Base-by-base conservation (phyloP, 2,797 vertebrate genomes). In the Rhinoraja longicauda region DNA sequence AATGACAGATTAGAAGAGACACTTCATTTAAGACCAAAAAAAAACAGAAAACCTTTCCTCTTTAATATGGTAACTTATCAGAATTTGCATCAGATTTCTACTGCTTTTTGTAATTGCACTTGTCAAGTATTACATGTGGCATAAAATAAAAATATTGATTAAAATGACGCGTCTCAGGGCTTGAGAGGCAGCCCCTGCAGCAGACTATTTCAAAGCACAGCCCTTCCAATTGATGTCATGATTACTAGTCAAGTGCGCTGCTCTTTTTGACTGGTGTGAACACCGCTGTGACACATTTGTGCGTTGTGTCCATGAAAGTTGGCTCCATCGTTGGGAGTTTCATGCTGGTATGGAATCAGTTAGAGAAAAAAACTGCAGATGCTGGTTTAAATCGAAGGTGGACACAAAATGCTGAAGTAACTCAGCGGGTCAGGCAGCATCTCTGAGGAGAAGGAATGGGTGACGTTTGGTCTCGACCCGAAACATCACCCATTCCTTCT, bases 1-100 rank as follows among this genome's bases (percentile, higher is more conserved):
- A 88, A 26, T 88, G 84, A 88, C 84, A 88, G 84, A 88, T 88
- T 88, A 88, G 62, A 88, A 67, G n/a, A 88, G 84, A 88, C 84
- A 88, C 84, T 29, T 88, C 84, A 88, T 88, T 88, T 88, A 64
- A 88, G n/a, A 36, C 84, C 21, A 73, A 88, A 88, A 88, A 88
- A 67, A 77, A 76, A 36, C 59, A 67, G 84, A 88, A 88, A 88
- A 36, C 84, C 59, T 67, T 19, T 88, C 62, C 62, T 36, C 29
- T 88, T 88, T 88, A 67, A 88, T 88, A 88, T 67, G n/a, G 84
- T 67, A 62, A 62, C 84, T 67, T 64, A 86, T 86, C 59, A 88
- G 84, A 88, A 88, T 88, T 88, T 88, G 62, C 84, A 67, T 88
- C 84, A 67, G 26, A 64, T 88, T 88, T 67, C 84, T 24, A 6